Base-by-base conservation (phyloP, 2,113 vertebrate genomes). In the Gulo gulo region DNA sequence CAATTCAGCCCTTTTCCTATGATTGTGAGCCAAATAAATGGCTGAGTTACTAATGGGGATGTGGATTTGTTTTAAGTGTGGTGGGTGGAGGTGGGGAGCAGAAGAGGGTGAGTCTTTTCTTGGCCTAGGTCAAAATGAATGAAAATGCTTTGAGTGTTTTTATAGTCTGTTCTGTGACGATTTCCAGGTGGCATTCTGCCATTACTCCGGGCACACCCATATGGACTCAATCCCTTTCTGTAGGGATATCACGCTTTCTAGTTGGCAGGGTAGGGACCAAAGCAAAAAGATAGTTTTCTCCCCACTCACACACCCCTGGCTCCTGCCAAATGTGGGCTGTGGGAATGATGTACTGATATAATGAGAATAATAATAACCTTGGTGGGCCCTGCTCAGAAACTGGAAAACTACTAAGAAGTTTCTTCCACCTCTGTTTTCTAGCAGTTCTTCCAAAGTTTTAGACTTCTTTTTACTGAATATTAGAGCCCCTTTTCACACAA, bases 131-230 rank as follows among this genome's bases (percentile, higher is more conserved):
- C 50, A 76, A 96, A 94, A 91, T 95, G 97, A 98, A 97, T 97
- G 97, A 95, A 97, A 97, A 91, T 93, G 50, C 91, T 91, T 65
- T 24, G 59, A 95, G 61, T 94, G 97, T 82, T 97, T 31, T 93
- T 90, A 82, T 89, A 95, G 93, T 93, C 95, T 95, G 4, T 52
- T 85, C 92, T 84, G 91, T 82, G 94, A 87, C 81, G 11, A 73
- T 82, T 95, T 97, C 96, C 97, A 94, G 93, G 88, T 91, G 95
- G 97, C 96, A 79, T 97, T 83, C 95, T 96, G 95, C 97, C 97
- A 91, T 21, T 10, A 7, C 47, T 96, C 86, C 34, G 73, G 93
- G 91, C 85, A 97, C 94, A 88, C 97, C 93, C 96, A 1, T 81
- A 11, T 39, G 81, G 67, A 69, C 78, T 90, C 71, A 45, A 1